A percentile compares a stretch with the other conserved stretches of the same genome.
phyloP scores from a whole-genome alignment of 2,113 vertebrate genomes.

The Poecile atricapillus region DNA sequence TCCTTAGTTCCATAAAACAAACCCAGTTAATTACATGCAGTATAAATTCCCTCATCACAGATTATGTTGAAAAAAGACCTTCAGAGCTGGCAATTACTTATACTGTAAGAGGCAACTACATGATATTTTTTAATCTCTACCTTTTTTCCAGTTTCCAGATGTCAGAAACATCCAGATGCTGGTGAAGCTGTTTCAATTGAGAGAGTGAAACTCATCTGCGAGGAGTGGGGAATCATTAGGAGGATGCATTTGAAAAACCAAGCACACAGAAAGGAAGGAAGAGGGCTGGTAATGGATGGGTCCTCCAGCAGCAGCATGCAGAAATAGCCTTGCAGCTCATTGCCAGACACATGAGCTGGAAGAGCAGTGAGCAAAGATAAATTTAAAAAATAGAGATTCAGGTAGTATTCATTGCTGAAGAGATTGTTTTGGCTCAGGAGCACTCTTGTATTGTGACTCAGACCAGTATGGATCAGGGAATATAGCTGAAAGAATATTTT shows the following conservation, averaged over 20 bases:
- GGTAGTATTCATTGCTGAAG: background rate
- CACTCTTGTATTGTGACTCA: background rate
- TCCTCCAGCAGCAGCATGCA: background rate
- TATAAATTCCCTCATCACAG: background rate
- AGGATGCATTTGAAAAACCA: background rate
- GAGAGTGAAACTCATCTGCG: background rate
- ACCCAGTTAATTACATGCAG: background rate
- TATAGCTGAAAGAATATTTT: background rate
- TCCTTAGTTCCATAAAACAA: background rate
- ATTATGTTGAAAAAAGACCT: background rate
- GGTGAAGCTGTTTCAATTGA: background rate
- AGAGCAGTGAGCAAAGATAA: background rate
- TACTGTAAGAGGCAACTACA: background rate
- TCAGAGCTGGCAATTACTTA: background rate
- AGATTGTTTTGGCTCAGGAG: background rate
- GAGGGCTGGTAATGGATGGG: background rate
- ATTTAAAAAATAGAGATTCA: background rate
- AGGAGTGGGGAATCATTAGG: background rate
- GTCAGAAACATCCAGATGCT: background rate
- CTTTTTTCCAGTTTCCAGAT: background rate
- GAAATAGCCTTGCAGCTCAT: background rate
- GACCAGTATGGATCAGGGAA: background rate
- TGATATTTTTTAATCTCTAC: background rate
- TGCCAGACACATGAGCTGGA: background rate
- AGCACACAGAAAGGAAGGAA: background rate